A percentile compares a stretch with the other conserved stretches of the same genome.
Conservation (phyloP, 2,888 invertebrate species). For the Heliconius charithonia region DNA sequence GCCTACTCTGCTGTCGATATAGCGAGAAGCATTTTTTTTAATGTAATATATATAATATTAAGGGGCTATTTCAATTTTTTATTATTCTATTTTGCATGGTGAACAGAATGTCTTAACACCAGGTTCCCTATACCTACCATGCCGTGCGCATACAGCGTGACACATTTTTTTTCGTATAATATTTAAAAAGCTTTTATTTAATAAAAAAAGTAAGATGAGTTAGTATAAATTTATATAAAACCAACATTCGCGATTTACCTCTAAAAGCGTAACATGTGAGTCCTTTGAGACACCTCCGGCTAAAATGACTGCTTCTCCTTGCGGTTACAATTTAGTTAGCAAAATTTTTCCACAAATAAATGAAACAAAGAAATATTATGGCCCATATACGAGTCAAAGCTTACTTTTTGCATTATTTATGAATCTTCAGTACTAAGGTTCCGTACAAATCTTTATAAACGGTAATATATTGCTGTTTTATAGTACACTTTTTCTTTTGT, state of each 20-base stretch:
- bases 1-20: too few species aligned
- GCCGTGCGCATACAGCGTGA: too few species aligned
- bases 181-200: not conserved
- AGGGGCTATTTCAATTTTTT: too few species aligned
- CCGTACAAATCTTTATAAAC: not conserved
- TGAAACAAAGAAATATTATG: not conserved
- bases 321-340: conserved; percentile 41
- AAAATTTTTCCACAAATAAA: conserved; percentile 38
- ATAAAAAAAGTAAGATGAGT: not conserved
- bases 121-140: too few species aligned
- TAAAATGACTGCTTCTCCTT: conserved; percentile 44
- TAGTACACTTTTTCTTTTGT: too few species aligned
- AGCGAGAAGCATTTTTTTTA: too few species aligned
- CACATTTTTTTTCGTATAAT: too few species aligned
- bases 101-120: too few species aligned
- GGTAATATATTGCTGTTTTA: too few species aligned
- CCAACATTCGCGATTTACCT: conserved; percentile 28
- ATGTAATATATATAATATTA: too few species aligned
- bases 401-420: not conserved
- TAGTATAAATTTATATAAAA: conserved; percentile 18
- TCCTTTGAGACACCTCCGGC: conserved; percentile 42
- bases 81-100: too few species aligned
- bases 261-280: conserved; percentile 32
- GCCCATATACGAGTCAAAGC: not conserved
- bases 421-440: too few species aligned